phyloP scores from a whole-genome alignment of 2,888 invertebrate species.

The Ormia ochracea region DNA sequence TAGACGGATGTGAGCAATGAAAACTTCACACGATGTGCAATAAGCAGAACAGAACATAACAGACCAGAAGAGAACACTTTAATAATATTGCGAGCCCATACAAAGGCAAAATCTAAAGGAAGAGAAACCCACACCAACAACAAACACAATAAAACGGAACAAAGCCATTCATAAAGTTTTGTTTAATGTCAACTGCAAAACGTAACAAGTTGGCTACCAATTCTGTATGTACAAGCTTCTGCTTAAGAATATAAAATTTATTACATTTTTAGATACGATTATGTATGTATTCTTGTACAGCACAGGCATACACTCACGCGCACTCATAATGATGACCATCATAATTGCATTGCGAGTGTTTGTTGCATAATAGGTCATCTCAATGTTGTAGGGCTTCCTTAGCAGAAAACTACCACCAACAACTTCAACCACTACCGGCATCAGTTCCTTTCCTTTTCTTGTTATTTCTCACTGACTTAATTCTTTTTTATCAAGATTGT shows the following conservation, averaged over 20 bases:
- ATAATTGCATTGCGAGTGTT: slow-evolving; percentile 34
- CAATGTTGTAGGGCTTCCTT: slow-evolving; percentile 41
- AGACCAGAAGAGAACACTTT: no score
- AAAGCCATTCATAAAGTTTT: background rate
- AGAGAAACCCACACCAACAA: background rate
- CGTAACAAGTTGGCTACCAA: slow-evolving; percentile 34
- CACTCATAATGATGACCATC: slow-evolving; percentile 42
- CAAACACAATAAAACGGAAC: slow-evolving; percentile 28
- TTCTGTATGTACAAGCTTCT: background rate
- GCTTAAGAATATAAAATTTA: background rate
- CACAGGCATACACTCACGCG: background rate
- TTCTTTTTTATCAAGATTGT: slow-evolving; percentile 54
- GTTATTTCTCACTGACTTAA: slow-evolving; percentile 13
- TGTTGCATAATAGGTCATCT: slow-evolving; percentile 25
- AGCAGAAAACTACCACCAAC: slow-evolving; percentile 27
- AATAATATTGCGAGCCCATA: slow-evolving; percentile 19
- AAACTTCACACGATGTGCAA: slow-evolving; percentile 59
- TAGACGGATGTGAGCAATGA: slow-evolving; percentile 11
- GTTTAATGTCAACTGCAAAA: slow-evolving; percentile 22
- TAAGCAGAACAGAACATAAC: no score
- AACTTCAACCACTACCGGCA: slow-evolving; percentile 29
- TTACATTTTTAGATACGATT: no score
- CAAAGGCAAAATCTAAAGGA: slow-evolving; percentile 3
- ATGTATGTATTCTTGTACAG: no score
- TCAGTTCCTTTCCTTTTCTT: slow-evolving; percentile 15